phyloP scores from a whole-genome alignment of 2,888 invertebrate genomes.

The Eutolmus rufibarbis region DNA sequence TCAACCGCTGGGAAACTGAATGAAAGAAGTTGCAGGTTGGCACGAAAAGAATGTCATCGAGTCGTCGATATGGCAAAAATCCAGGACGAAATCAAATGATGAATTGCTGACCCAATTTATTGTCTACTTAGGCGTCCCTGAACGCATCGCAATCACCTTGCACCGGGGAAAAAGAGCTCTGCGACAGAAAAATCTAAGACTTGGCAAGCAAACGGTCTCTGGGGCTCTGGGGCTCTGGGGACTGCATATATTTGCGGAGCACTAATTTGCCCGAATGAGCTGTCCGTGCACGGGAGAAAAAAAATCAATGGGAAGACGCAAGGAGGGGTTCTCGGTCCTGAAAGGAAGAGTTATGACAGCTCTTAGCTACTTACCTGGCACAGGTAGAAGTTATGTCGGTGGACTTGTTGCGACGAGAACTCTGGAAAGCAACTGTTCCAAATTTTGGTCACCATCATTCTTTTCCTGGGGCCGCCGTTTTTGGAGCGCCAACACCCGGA shows the following conservation, averaged over 20 bases:
- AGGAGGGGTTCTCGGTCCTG: background rate
- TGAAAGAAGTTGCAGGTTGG: background rate
- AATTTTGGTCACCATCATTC: conserved; percentile 63
- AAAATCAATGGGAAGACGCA: background rate
- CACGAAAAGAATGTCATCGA: background rate
- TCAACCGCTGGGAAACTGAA: background rate
- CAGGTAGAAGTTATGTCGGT: conserved; percentile 62
- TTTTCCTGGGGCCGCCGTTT: conserved; percentile 43
- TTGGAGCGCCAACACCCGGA: conserved; percentile 12
- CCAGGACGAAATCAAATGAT: background rate
- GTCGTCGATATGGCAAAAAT: background rate
- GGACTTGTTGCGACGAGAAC: conserved; percentile 59
- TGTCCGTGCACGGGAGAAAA: background rate
- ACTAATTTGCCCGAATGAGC: background rate
- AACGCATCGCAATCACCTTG: background rate
- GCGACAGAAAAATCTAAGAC: background rate
- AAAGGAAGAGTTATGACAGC: background rate
- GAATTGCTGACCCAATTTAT: background rate
- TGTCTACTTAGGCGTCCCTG: background rate
- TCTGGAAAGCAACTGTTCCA: conserved; percentile 63
- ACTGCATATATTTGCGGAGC: background rate
- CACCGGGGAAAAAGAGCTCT: background rate
- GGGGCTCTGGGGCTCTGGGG: background rate
- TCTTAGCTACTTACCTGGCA: conserved; percentile 56
- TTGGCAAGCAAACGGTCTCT: background rate